Evolutionary conservation across 1,140 invertebrate genomes (phyloP).

Genomic region (Spodoptera frugiperda): DNA sequence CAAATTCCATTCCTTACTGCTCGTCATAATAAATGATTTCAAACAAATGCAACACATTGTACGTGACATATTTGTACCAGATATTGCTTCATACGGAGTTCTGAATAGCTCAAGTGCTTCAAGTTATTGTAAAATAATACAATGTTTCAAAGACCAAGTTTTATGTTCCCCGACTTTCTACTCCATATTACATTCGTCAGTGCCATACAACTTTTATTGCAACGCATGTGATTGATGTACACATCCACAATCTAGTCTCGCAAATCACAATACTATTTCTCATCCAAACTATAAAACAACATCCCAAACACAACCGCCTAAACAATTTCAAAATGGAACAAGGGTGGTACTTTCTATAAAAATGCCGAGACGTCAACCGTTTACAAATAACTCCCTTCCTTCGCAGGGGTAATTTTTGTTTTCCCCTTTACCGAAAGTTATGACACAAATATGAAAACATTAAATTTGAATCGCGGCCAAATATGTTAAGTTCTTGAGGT

Average conservation of each 20-base stretch:
- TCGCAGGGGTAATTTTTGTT: constrained; percentile 75
- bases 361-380: constrained; percentile 81
- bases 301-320: constrained; percentile 72
- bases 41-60: constrained; percentile 35
- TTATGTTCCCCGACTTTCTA: constrained; percentile 67
- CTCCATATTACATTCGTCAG: constrained; percentile 79
- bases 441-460: constrained; percentile 83
- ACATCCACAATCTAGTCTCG: constrained; percentile 70
- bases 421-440: constrained; percentile 79
- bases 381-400: constrained; percentile 81
- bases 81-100: constrained; percentile 42
- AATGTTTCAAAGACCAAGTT: constrained; percentile 66
- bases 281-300: constrained; percentile 71
- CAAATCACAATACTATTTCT: constrained; percentile 61
- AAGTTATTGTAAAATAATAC: constrained; percentile 63
- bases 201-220: constrained; percentile 83
- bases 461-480: constrained; percentile 83
- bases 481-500: constrained; percentile 76
- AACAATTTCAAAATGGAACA: constrained; percentile 83
- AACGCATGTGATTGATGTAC: constrained; percentile 73
- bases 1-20: constrained; percentile 18
- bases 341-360: constrained; percentile 79
- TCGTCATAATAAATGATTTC: constrained; percentile 36
- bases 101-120: constrained; percentile 47
- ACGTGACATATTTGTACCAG: constrained; percentile 39